Evolutionary conservation across 1,140 invertebrate species (phyloP).

Genomic region (Rhizoglyphus robini): DNA sequence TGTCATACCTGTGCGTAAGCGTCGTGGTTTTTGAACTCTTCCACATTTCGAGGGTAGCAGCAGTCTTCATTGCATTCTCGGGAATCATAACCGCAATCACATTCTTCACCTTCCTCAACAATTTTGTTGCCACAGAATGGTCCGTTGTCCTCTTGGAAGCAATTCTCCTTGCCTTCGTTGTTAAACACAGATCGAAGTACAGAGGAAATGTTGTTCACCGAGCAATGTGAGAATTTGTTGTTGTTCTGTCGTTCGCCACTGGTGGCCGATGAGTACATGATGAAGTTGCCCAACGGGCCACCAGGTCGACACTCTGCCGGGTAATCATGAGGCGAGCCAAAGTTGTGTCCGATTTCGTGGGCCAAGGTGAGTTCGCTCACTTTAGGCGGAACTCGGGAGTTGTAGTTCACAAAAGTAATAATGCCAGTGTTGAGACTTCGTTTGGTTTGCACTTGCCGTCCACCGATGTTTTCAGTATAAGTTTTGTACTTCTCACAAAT

Average conservation of each 20-base stretch:
- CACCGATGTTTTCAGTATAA: constrained; percentile 84
- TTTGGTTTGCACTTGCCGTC: constrained; percentile 81
- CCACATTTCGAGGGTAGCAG: constrained; percentile 71
- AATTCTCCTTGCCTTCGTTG: constrained; percentile 82
- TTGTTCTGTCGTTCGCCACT: constrained; percentile 87
- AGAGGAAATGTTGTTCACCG: constrained; percentile 83
- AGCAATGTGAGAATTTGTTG: constrained; percentile 82
- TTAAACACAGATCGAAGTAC: constrained; percentile 71
- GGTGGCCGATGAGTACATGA: constrained; percentile 94
- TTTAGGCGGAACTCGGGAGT: constrained; percentile 84
- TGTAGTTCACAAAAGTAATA: constrained; percentile 98
- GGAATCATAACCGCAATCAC: constrained; percentile 93
- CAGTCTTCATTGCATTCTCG: constrained; percentile 83
- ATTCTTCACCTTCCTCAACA: constrained; percentile 91
- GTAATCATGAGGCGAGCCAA: constrained; percentile 96
- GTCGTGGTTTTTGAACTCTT: constrained; percentile 48
- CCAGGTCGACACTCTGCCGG: constrained; percentile 77
- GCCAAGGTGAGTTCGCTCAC: constrained; percentile 95
- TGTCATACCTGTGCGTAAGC: constrained; percentile 41
- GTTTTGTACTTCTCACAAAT: constrained; percentile 97
- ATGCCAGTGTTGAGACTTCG: constrained; percentile 95
- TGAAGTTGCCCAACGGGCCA: constrained; percentile 57
- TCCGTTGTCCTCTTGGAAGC: constrained; percentile 74
- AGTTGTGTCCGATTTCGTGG: constrained; percentile 98
- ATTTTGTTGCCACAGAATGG: constrained; percentile 99